phyloP scores from a whole-genome alignment of 2,888 invertebrate species.

The Molorchus minor region DNA sequence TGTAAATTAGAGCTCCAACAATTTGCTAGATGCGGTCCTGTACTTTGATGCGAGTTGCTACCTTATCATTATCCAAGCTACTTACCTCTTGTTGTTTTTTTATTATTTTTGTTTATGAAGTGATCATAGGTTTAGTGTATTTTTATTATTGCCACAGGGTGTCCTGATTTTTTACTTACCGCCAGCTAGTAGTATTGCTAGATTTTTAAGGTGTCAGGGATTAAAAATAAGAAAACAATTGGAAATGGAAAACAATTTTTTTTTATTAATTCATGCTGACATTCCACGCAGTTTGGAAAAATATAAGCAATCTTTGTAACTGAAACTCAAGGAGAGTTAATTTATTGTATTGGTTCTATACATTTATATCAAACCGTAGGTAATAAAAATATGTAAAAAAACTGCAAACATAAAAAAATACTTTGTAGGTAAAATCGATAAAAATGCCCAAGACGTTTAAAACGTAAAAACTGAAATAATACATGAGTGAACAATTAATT shows the following conservation, averaged over 20 bases:
- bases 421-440: constrained; percentile 6
- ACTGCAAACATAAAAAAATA: not conserved
- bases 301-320: not conserved
- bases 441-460: constrained; percentile 17
- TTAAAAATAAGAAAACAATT: not conserved
- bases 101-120: constrained; percentile 9
- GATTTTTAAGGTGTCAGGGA: not conserved
- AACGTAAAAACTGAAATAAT: constrained; percentile 15
- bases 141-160: not conserved
- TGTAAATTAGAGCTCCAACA: too few species aligned
- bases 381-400: constrained; percentile 10
- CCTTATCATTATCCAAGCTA: constrained; percentile 43
- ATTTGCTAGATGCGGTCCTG: constrained; percentile 32
- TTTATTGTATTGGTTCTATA: not conserved
- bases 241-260: constrained; percentile 14
- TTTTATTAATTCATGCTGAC: constrained; percentile 22
- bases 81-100: constrained; percentile 22
- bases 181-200: constrained; percentile 1
- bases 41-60: constrained; percentile 35
- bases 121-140: not conserved
- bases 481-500: constrained; percentile 11
- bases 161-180: not conserved
- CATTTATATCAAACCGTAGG: constrained; percentile 3
- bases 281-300: constrained; percentile 10
- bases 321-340: not conserved